Evolutionary conservation across 2,113 vertebrate species (phyloP).

Genomic region (Corydoras sp.): DNA sequence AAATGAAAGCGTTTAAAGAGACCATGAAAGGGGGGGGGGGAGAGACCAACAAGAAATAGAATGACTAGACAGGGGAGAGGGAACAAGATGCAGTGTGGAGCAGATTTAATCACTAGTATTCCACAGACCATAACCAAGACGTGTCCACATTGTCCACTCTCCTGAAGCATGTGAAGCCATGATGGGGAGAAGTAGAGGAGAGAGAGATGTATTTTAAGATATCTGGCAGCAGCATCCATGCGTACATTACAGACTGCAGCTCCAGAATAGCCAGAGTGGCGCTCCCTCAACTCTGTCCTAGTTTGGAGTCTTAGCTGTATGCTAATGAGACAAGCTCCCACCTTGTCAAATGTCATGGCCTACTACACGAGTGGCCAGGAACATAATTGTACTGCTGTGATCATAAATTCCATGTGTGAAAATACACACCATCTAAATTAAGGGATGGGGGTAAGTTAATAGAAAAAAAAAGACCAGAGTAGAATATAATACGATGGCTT

Average conservation of each 20-base stretch:
- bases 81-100: not conserved
- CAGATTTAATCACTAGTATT: conserved; percentile 4
- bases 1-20: conserved; percentile 43
- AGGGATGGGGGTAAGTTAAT: conserved; percentile 25
- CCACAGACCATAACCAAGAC: conserved; percentile 19
- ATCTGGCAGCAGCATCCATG: conserved; percentile 32
- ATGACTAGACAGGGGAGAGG: not conserved
- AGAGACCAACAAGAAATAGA: not conserved
- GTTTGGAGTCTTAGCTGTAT: conserved; percentile 37
- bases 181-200: not conserved
- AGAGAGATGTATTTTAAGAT: conserved; percentile 29
- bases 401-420: conserved; percentile 32
- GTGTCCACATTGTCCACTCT: conserved; percentile 21
- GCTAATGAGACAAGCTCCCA: conserved; percentile 31
- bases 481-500: not conserved
- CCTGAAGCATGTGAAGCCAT: conserved; percentile 20
- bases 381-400: conserved; percentile 18
- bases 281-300: conserved; percentile 36
- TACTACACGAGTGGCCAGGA: conserved; percentile 17
- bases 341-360: conserved; percentile 29
- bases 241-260: conserved; percentile 40
- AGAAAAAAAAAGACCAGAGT: not conserved
- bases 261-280: conserved; percentile 32
- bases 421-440: conserved; percentile 38
- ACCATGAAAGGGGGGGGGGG: too few species aligned